Base-by-base conservation (phyloP, 2,888 invertebrate genomes). In the Neuroscelio doddi region DNA sequence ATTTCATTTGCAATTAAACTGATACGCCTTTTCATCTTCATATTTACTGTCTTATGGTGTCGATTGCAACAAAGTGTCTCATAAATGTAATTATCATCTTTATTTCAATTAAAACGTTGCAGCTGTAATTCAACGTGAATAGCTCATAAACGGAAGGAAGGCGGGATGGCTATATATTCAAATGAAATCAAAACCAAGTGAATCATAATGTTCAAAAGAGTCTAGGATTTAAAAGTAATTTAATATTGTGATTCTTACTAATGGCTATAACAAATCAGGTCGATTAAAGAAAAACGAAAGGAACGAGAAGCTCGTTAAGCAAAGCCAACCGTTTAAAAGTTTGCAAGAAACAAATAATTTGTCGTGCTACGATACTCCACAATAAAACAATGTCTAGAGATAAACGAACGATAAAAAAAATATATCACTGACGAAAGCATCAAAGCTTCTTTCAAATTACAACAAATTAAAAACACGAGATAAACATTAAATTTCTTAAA, bases 71-170 rank as follows among this genome's bases (percentile, higher is more conserved):
- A 53, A 50, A 45, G 55, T 45, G 61, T 62, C 57, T 50, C 39
- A 53, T 57, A 55, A 66, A 62, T 61, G 50, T 49, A 62, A 58
- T 66, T 4, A 15, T 21, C 26, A 16, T 44, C 66, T 61, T 57
- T 53, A 58, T 52, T 62, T 47, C 58, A 66, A 66, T 66, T 66
- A 62, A 49, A 50, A 45, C 62, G 29, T 57, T 58, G 56, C 57
- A 62, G 45, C 9, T 45, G 53, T 62, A 66, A 66, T 57, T 66
- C 45, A 42, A 61, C 36, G 53, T 66, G 65, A 66, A 66, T 66
- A 66, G 61, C 61, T 66, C 57, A 50, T 66, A 66, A 66, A 61
- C 45, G 51, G 49, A 56, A 46, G 59, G 49, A 51, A 49, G 39
- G 45, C 16, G 16, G 36, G 32, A 59, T 44, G 44, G 50, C 49